Conservation (phyloP, 2,888 invertebrate genomes). For the Nomada goodeniana region DNA sequence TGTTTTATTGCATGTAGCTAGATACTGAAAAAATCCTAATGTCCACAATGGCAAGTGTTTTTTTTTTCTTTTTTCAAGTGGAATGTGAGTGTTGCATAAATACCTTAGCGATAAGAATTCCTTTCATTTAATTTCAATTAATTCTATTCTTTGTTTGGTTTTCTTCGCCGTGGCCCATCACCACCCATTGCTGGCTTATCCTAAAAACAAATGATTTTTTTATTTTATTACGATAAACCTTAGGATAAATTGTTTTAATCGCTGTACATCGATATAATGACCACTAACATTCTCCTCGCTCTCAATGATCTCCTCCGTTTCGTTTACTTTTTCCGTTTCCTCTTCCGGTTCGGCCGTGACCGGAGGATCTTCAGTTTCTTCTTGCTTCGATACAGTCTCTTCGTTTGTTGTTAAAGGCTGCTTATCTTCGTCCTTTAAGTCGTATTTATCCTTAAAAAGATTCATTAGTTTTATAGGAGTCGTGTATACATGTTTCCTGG, state of each 20-base stretch:
- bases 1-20: slow-evolving; percentile 63
- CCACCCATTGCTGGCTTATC: slow-evolving; percentile 72
- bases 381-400: slow-evolving; percentile 84
- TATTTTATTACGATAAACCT: neutral
- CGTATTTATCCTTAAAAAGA: slow-evolving; percentile 72
- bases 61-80: slow-evolving; percentile 60
- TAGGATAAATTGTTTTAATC: neutral
- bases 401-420: slow-evolving; percentile 82
- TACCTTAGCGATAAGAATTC: slow-evolving; percentile 60
- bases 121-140: slow-evolving; percentile 55
- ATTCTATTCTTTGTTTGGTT: slow-evolving; percentile 80
- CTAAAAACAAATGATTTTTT: slow-evolving; percentile 57
- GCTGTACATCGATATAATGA: neutral
- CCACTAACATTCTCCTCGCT: slow-evolving; percentile 76
- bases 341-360: slow-evolving; percentile 71
- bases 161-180: slow-evolving; percentile 83
- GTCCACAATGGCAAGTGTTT: slow-evolving; percentile 70
- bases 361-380: slow-evolving; percentile 67
- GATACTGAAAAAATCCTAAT: slow-evolving; percentile 64
- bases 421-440: slow-evolving; percentile 73
- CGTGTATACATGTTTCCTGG: too few relatives aligned
- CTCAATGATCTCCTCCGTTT: slow-evolving; percentile 74
- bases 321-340: slow-evolving; percentile 70
- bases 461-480: neutral
- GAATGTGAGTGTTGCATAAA: slow-evolving; percentile 78